Conservation (phyloP, 2,113 vertebrate species). For the Marmota monax region DNA sequence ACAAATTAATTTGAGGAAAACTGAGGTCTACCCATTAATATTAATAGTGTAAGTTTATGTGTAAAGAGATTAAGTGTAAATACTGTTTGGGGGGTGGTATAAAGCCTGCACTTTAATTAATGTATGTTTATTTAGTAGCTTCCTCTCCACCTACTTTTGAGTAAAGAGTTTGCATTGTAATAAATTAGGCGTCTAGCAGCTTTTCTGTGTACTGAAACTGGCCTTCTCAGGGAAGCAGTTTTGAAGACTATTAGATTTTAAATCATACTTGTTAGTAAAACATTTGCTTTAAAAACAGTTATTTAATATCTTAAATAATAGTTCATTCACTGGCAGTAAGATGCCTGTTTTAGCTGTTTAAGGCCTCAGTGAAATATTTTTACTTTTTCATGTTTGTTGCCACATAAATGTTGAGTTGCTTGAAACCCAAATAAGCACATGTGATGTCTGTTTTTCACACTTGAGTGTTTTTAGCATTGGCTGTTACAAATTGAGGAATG, state of each 20-base stretch:
- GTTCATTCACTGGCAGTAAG: neutral
- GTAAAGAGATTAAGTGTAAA: neutral
- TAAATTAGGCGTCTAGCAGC: neutral
- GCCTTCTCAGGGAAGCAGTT: neutral
- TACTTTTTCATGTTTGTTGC: constrained; percentile 7
- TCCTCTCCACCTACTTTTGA: constrained; percentile 13
- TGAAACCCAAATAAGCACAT: neutral
- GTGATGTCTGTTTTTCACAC: neutral
- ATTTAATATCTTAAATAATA: neutral
- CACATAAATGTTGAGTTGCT: neutral
- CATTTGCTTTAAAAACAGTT: constrained; percentile 44
- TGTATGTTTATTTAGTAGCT: constrained; percentile 44
- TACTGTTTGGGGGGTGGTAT: constrained; percentile 13
- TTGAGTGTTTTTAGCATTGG: neutral
- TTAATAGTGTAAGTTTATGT: neutral
- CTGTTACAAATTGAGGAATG: neutral
- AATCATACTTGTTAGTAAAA: neutral
- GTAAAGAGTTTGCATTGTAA: neutral
- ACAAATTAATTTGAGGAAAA: neutral
- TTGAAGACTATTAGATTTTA: constrained; percentile 10
- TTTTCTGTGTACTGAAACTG: constrained; percentile 22
- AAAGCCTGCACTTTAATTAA: constrained; percentile 33
- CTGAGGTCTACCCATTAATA: neutral
- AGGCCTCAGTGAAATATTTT: constrained; percentile 38
- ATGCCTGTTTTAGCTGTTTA: neutral